These are phyloP conservation scores for Sminthurinus signatus DNA, from an alignment of 1,140 invertebrate genomes.

Conservation along the genomic window DNA sequence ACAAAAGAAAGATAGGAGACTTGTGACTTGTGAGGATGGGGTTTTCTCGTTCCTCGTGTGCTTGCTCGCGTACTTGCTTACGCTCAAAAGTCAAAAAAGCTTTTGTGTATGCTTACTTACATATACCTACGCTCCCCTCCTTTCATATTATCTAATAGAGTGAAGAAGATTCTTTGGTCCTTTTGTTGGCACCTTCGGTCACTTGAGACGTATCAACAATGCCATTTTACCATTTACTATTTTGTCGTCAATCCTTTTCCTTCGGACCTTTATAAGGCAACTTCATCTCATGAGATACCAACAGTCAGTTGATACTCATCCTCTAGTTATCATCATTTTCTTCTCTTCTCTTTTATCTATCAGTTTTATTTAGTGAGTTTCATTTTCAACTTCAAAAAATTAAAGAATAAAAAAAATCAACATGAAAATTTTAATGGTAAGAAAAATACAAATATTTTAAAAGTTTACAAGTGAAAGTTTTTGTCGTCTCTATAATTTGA, in stretches of 20 bases:
- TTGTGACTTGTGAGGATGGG: too few relatives aligned
- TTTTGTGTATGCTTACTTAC: too few relatives aligned
- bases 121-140: too few relatives aligned
- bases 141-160: constrained; percentile 10
- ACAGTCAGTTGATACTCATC: neutral
- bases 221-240: too few relatives aligned
- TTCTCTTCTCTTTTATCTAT: neutral
- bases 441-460: neutral
- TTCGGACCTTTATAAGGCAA: constrained; percentile 1
- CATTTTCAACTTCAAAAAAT: neutral
- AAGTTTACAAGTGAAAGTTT: neutral
- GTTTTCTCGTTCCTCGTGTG: too few relatives aligned
- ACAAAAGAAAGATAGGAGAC: too few relatives aligned
- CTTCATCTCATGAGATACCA: neutral
- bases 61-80: too few relatives aligned
- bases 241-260: too few relatives aligned
- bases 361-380: neutral
- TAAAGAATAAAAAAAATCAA: neutral
- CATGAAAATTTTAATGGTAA: constrained; percentile 1
- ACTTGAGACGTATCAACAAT: neutral
- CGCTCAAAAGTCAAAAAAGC: too few relatives aligned
- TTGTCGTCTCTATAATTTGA: neutral
- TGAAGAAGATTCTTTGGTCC: neutral
- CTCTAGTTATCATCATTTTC: neutral
- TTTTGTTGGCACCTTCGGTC: neutral